Percentiles rank a stretch among this genome's conserved stretches.
phyloP scores from a whole-genome alignment of 2,797 vertebrate genomes.

The Nothura maculosa region DNA sequence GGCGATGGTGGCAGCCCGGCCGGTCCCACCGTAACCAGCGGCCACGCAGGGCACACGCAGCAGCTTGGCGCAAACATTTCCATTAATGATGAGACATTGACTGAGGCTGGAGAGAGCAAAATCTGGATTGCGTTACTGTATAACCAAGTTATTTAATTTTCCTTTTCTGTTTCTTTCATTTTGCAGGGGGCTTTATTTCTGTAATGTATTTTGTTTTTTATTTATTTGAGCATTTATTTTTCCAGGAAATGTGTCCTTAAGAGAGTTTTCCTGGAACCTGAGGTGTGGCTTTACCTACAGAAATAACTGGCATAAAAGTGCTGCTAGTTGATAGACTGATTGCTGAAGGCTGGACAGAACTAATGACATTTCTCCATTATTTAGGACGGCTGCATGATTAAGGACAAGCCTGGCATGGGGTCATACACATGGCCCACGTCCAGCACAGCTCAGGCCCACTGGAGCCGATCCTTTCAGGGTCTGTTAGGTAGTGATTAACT shows the following conservation, averaged over 20 bases:
- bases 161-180: neutral
- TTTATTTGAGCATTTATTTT: neutral
- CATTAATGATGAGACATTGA: neutral
- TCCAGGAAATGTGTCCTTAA: neutral
- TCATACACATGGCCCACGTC: neutral
- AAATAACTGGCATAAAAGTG: neutral
- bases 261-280: neutral
- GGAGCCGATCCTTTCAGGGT: neutral
- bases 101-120: neutral
- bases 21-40: neutral
- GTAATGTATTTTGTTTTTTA: neutral
- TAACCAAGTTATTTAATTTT: neutral
- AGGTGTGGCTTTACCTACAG: neutral
- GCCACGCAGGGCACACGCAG: neutral
- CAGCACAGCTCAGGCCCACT: neutral
- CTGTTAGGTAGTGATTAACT: neutral
- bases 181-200: neutral
- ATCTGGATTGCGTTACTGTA: neutral
- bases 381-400: neutral
- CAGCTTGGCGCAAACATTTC: neutral
- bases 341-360: neutral
- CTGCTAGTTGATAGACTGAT: neutral
- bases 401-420: neutral
- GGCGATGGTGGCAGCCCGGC: too few relatives aligned
- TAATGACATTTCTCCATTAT: neutral